These are phyloP conservation scores for Tympanoctomys barrerae DNA, from an alignment of 2,797 vertebrate genomes.

Conservation along the genomic window DNA sequence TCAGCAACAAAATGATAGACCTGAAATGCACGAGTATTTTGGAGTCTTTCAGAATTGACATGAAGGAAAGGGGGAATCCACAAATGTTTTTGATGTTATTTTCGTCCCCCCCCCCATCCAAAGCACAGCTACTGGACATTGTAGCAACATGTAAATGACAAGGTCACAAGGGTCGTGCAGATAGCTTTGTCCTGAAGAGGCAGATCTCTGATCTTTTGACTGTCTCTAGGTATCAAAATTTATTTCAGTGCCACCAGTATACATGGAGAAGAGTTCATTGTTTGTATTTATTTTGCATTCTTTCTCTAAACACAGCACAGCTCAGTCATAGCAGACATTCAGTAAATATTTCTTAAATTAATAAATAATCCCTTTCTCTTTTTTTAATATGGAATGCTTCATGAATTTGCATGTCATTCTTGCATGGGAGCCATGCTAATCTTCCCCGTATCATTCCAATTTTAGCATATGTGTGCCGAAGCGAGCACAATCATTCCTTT, in stretches of 20 bases:
- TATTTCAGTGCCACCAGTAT: background rate
- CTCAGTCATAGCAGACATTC: background rate
- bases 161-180: background rate
- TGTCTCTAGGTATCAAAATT: background rate
- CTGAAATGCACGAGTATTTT: conserved; percentile 36
- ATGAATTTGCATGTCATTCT: no score
- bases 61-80: background rate
- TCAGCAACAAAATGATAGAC: conserved; percentile 31
- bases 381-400: no score
- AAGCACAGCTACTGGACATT: background rate
- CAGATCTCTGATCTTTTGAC: background rate
- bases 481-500: background rate
- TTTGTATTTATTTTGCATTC: background rate
- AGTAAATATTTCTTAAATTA: conserved; percentile 32
- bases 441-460: no score
- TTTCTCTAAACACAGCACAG: background rate
- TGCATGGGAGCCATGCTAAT: no score
- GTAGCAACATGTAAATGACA: background rate
- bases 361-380: background rate
- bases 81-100: background rate
- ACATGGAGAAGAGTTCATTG: background rate
- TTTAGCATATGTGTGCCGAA: no score
- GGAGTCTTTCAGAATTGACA: conserved; percentile 14
- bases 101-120: background rate
- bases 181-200: background rate